Evolutionary conservation across 2,113 vertebrate species (phyloP), one percentile per base, ranked within the genome.

Genomic region (Scartelaos histophorus): DNA sequence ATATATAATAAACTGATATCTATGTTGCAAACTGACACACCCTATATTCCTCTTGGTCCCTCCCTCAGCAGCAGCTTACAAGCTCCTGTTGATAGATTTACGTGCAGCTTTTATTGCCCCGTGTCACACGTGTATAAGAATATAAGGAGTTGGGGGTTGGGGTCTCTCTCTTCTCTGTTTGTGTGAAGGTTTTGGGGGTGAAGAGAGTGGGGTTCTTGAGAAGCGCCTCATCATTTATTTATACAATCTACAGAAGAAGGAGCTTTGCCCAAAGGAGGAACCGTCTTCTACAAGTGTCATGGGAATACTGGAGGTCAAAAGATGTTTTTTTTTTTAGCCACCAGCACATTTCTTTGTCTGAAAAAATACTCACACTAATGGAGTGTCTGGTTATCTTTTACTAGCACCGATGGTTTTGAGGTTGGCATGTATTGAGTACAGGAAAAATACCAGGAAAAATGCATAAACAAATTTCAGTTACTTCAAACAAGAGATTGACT

Each of bases 141-240:
- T 77, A 91, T 82, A 87, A 87, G 78, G 79, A 77, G 85, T 68
- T 78, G 84, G 83, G 83, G 81, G 79, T 61, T 77, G 38, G 75
- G 75, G 79, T 77, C 43, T 66, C 60, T 1, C 38, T 25, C 58
- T 69, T 68, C 57, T 49, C 61, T 72, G 64, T 62, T 22, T 72
- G 64, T 62, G 56, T 72, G 71, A 21, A 75, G 67, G 78, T 80
- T 86, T 78, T 13, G 35, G 80, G 85, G 84, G 76, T 73, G 56
- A 58, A 25, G 66, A 85, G 85, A 82, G 67, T 77, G 19, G 69
- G 67, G 78, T 87, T 88, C 58, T 78, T 73, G 87, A 85, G 82
- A 83, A 82, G 86, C 85, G 65, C 69, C 75, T 89, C 88, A 91
- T 93, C 74, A 91, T 87, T 91, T 93, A 92, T 93, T 92, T 81